Conservation (phyloP, 1,140 invertebrate genomes). For the Zelostemma sp. region DNA sequence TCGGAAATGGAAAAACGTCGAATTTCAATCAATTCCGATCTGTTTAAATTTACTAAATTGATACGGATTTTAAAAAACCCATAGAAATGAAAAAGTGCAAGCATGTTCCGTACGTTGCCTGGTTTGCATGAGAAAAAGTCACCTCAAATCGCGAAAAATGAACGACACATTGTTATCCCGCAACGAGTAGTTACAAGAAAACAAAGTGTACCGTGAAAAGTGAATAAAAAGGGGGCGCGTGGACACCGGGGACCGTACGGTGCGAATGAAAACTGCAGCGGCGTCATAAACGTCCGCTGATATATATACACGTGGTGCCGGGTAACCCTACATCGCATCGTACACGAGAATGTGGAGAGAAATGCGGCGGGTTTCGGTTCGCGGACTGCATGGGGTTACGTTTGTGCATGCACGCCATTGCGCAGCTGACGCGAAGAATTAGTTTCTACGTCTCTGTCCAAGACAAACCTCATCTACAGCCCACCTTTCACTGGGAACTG, state of each 20-base stretch:
- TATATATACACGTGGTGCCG: slow-evolving; percentile 40
- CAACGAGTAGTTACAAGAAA: too few relatives aligned
- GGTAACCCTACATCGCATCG: slow-evolving; percentile 26
- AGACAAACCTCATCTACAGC: neutral
- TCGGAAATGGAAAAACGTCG: too few relatives aligned
- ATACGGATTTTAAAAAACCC: too few relatives aligned
- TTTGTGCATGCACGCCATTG: slow-evolving; percentile 6
- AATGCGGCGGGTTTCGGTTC: slow-evolving; percentile 21
- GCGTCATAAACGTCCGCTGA: slow-evolving; percentile 34
- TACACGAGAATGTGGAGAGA: slow-evolving; percentile 27
- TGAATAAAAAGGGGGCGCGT: slow-evolving; percentile 28
- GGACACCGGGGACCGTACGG: slow-evolving; percentile 23
- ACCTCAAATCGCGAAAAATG: too few relatives aligned
- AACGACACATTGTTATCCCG: too few relatives aligned
- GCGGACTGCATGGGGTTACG: slow-evolving; percentile 9
- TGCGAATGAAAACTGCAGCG: slow-evolving; percentile 44
- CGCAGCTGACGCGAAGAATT: neutral
- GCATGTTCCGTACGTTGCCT: too few relatives aligned
- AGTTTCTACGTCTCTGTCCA: neutral
- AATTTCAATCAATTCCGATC: too few relatives aligned
- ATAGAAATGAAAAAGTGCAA: too few relatives aligned
- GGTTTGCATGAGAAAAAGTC: too few relatives aligned
- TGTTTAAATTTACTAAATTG: too few relatives aligned
- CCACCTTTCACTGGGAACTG: neutral
- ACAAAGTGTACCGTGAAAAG: too few relatives aligned